Conservation (phyloP, 2,888 invertebrate genomes). For the Carcina quercana region DNA sequence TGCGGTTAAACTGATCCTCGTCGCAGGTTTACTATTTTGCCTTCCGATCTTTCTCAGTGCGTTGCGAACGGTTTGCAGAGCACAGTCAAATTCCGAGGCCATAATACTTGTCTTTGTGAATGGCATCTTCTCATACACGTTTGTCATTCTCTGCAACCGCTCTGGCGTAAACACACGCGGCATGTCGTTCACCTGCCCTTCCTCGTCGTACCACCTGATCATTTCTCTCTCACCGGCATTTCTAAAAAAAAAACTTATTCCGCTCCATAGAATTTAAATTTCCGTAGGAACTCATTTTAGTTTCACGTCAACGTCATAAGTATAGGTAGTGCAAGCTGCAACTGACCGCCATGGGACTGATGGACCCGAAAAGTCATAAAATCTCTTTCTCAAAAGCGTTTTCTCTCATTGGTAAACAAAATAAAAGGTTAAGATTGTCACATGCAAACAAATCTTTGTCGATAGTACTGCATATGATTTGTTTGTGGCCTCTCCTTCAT, state of each 20-base stretch:
- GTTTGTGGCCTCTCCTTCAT: too few relatives aligned
- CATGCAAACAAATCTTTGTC: too few relatives aligned
- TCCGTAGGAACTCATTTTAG: neutral
- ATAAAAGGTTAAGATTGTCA: too few relatives aligned
- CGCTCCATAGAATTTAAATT: neutral
- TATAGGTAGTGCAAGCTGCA: too few relatives aligned
- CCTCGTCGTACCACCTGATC: slow-evolving; percentile 1
- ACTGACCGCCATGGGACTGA: too few relatives aligned
- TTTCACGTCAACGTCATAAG: too few relatives aligned
- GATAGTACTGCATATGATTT: too few relatives aligned
- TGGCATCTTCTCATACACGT: slow-evolving; percentile 1
- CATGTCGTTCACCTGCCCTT: slow-evolving; percentile 1
- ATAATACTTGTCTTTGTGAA: slow-evolving; percentile 5
- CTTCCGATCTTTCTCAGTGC: neutral
- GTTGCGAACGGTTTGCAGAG: slow-evolving; percentile 2
- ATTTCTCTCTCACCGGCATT: slow-evolving; percentile 5
- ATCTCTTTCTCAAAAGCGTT: too few relatives aligned
- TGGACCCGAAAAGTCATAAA: too few relatives aligned
- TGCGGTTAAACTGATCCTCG: slow-evolving; percentile 7
- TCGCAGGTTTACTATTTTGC: slow-evolving; percentile 4
- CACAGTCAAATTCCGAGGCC: slow-evolving; percentile 5
- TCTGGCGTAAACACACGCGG: neutral
- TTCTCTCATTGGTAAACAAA: too few relatives aligned
- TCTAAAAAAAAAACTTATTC: slow-evolving; percentile 1
- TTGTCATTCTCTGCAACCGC: neutral